Evolutionary conservation across 2,797 vertebrate species (phyloP).

Genomic region (Chelmon rostratus): DNA sequence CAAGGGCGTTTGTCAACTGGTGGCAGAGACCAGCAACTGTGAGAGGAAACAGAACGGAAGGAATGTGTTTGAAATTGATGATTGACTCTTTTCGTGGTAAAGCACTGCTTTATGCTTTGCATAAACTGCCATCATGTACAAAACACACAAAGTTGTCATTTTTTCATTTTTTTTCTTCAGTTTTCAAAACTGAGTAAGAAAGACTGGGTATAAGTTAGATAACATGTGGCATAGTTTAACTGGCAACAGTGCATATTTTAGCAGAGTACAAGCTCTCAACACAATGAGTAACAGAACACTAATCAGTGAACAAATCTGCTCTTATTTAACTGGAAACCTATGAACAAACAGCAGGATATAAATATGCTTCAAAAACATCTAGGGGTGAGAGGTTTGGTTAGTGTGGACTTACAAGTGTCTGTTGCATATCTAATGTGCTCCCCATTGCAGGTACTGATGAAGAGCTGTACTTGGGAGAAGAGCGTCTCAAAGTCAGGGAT

Average conservation of each 20-base stretch:
- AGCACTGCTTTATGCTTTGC: too few relatives aligned
- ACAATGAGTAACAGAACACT: not conserved
- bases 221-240: not conserved
- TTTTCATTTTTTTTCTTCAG: too few relatives aligned
- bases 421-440: slow-evolving; percentile 99
- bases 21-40: slow-evolving; percentile 99
- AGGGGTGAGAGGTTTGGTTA: not conserved
- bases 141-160: not conserved
- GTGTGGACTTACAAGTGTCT: slow-evolving; percentile 94
- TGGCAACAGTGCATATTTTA: not conserved
- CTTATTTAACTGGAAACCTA: not conserved
- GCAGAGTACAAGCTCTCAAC: not conserved
- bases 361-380: not conserved
- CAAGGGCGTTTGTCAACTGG: slow-evolving; percentile 98
- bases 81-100: not conserved
- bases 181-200: not conserved
- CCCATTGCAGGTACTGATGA: slow-evolving; percentile 99
- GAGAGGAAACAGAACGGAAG: slow-evolving; percentile 40
- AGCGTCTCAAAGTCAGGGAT: slow-evolving; percentile 99
- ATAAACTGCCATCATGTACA: too few relatives aligned
- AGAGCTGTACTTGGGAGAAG: slow-evolving; percentile 99
- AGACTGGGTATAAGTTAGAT: not conserved
- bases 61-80: not conserved
- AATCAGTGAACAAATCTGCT: not conserved
- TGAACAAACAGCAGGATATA: not conserved